Base-by-base conservation (phyloP, 2,888 invertebrate genomes). In the Drosophila demipolita region DNA sequence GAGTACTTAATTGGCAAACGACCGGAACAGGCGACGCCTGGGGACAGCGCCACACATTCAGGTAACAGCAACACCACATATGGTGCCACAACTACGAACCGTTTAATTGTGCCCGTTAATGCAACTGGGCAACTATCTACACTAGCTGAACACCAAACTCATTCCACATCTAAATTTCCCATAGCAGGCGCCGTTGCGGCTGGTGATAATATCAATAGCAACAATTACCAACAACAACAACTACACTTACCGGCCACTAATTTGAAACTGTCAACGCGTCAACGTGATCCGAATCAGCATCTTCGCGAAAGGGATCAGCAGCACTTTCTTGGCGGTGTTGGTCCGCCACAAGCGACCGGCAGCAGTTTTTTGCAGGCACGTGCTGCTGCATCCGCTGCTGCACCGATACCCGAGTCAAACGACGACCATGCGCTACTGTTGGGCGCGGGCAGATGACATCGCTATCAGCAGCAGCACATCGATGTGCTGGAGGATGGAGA, bases 1-100 rank as follows among this genome's bases (percentile, higher is more conserved):
- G 93, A 93, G 77, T 92, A 93, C 82, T 87, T 93, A 80, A 93
- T 93, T 5, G 86, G 80, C 66, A 91, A 90, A 61, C 78, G 88
- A 17, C 82, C 83, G 69, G 90, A 86, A 67, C 82, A 75, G 59
- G 50, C 74, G 54, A 40, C 67, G 71, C 23, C 69, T 0, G 70
- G 67, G 5, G 52, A 55, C 57, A 67, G 69, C 23, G 71, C 84
- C 9, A 64, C 75, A 26, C 84, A 88, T 67, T 76, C 80, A 80
- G 81, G 81, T 81, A 75, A 75, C 75, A 66, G 66, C 32, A 55
- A 66, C 52, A 73, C 50, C 48, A 74, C 62, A 45, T 86, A 86
- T 73, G 85, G 85, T 52, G 85, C 85, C n/a, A 86, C 87, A 7
- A 64, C 23, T 1, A 45, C 82, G 23, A 83, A 75, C 64, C 82